Base-by-base conservation (phyloP, 1,140 invertebrate genomes). In the Maniola jurtina region DNA sequence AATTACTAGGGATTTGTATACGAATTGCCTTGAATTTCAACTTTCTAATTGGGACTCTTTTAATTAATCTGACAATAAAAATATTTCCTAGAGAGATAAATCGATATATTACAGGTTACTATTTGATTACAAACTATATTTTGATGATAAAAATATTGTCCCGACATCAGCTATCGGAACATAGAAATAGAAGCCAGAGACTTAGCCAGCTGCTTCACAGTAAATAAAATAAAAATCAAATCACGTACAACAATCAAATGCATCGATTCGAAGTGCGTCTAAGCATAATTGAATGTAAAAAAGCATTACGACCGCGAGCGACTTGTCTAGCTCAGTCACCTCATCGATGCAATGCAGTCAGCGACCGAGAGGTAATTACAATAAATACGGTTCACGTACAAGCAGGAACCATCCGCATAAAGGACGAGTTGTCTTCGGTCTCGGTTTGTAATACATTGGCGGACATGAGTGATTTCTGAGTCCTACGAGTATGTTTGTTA, bases 351-450 rank as follows among this genome's bases (percentile, higher is more conserved):
- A n/a, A 68, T 62, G 66, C 45, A 68, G 66, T 68, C 66, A 64
- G 61, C 61, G 66, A 61, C 61, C 61, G 66, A 50, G 75, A 77
- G 70, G 75, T 86, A 82, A 86, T 86, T 86, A 86, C 77, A 85
- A 85, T 88, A 84, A 86, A 81, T 81, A 83, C 72, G 72, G 79
- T 74, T 79, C 75, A 75, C 76, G 77, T 77, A 72, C 70, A 74
- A 78, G 70, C 76, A 75, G 75, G 75, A 79, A 81, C 76, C 64
- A 65, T 70, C 74, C 40, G 56, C 68, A 69, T 65, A 73, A 69
- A 65, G 63, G 66, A 77, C 69, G 8, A 34, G 52, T n/a, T 55
- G 16, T 14, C 52, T 55, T 34, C 42, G 34, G 25, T 2, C 9
- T 34, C 42, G 34, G 25, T 2, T 11, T 34, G 52, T 34, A 55